Evolutionary conservation across 2,888 invertebrate genomes (phyloP), one percentile per base, ranked within the genome.

Genomic region (Dendrolimus pini): DNA sequence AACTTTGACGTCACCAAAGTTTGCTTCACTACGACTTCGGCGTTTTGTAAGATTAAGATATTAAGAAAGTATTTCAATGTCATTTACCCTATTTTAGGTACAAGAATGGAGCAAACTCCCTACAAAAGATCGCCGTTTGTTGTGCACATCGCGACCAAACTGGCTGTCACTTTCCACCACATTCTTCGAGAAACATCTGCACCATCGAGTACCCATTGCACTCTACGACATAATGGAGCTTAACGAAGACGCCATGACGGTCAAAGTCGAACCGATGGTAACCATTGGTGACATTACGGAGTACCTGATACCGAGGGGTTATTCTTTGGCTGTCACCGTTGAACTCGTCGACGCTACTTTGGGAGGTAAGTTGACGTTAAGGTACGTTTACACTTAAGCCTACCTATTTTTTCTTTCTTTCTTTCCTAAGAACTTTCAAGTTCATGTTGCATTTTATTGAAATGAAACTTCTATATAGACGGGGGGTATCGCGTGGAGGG

Each of bases 341-440:
- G 94, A 94, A 77, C 90, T 94, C 56, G 93, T 91, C 1, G 94
- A 94, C 74, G 94, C 94, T 30, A 94, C 94, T 7, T 80, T 94
- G 18, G 94, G 94, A 67, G 94, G 90, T 89, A 54, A 61, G 65
- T 61, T 9, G 9, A 55, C 13, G 14, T n/a, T n/a, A n/a, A n/a
- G n/a, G n/a, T n/a, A n/a, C n/a, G n/a, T 14, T 14, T 14, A 14
- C 14, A 14, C 14, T 1, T 14, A 14, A 14, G 14, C 14, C 41
- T 54, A 14, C 9, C 58, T 58, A 41, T 53, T 2, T 7, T 54
- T 1, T 10, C 9, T 12, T 41, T 8, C 53, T 12, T 13, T 7
- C 7, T 9, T 7, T 9, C 53, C n/a, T 9, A 7, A 9, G 53
- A 7, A 12, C 53, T 13, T 8, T 52, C 1, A 9, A 52, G 52